Base-by-base conservation (phyloP, 2,797 vertebrate genomes). In the Catharus ustulatus region DNA sequence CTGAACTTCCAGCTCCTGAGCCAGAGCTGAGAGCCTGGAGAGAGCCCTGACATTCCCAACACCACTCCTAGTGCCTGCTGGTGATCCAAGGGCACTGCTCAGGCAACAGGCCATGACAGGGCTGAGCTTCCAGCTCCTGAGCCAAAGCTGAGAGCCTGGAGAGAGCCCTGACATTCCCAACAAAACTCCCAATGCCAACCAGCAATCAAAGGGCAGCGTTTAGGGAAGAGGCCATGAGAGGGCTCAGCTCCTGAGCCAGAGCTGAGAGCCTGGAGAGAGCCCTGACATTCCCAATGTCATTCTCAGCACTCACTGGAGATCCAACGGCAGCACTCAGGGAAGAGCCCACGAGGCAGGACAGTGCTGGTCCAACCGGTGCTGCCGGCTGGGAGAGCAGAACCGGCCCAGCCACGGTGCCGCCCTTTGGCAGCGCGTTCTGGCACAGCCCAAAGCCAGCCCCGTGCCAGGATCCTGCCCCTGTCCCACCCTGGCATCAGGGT, bases 101-200 rank as follows among this genome's bases (percentile, higher is more conserved):
- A 7, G 38, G 29, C 29, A 51, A 43, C 24, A 58, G 15, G 30
- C 14, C 6, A 18, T 6, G 9, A 4, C 12, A 34, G 36, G 3
- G 0, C 26, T 38, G 5, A 4, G 29, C 42, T 43, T 1, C 27
- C 71, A 34, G 32, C 34, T 46, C n/a, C 69, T 22, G 40, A 69
- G 64, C 21, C 62, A 40, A 69, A 1, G 4, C 34, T 3, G 6
- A 21, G 49, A 20, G 48, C 29, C 30, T 7, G 4, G 26, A 51
- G 4, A 34, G 15, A 58, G 43, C 23, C 19, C 55, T 40, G 57
- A 20, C 34, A 77, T 22, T 48, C 48, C 83, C 4, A 42, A n/a
- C 0, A 1, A 3, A 23, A 29, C 14, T 29, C 48, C 84, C 4
- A 79, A 11, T 0, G 1, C 30, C 54, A 23, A 7, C 2, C 10